A percentile compares a stretch with the other conserved stretches of the same genome.
phyloP scores from a whole-genome alignment of 2,113 vertebrate species.

The Coregonus clupeaformis region DNA sequence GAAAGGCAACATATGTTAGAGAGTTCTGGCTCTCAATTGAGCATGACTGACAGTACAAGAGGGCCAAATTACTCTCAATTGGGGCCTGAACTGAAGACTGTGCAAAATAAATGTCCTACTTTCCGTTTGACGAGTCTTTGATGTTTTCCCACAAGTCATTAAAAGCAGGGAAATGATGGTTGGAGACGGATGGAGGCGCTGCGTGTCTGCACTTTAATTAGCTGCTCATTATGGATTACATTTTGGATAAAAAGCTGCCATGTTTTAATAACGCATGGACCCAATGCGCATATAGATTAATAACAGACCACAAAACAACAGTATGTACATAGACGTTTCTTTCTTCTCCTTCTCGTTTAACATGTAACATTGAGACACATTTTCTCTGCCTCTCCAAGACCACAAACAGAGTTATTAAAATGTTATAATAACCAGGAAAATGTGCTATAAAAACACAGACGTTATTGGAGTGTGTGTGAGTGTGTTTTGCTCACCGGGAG shows the following conservation, averaged over 20 bases:
- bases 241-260: slow-evolving; percentile 47
- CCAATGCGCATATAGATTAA: neutral
- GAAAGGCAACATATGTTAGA: slow-evolving; percentile 2
- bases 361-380: no score
- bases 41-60: slow-evolving; percentile 22
- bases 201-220: slow-evolving; percentile 59
- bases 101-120: slow-evolving; percentile 37
- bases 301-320: neutral
- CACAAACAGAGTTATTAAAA: neutral
- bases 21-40: neutral
- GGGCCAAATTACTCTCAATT: slow-evolving; percentile 8
- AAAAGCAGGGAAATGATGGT: slow-evolving; percentile 49
- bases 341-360: neutral
- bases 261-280: slow-evolving; percentile 65
- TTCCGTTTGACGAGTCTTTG: slow-evolving; percentile 38
- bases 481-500: slow-evolving; percentile 67
- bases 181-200: slow-evolving; percentile 31
- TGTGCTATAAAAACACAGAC: neutral
- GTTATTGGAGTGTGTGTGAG: neutral
- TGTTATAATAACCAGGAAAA: neutral
- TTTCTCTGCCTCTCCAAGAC: neutral
- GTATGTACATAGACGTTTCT: neutral
- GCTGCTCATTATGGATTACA: slow-evolving; percentile 55
- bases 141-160: slow-evolving; percentile 71
- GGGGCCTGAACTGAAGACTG: slow-evolving; percentile 39